Conservation (phyloP, 2,113 vertebrate genomes). For the Rattus rattus region DNA sequence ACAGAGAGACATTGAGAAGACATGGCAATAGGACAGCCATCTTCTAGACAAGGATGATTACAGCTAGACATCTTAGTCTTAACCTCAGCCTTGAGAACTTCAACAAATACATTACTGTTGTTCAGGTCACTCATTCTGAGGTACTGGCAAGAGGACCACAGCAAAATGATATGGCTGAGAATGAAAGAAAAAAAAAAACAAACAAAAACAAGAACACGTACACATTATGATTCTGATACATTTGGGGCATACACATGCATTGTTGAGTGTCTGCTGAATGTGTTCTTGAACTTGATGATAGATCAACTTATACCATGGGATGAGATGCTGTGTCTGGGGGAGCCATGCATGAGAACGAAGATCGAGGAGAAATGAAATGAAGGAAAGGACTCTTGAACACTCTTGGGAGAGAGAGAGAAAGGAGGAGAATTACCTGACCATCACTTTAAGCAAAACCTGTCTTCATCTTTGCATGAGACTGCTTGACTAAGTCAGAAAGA, state of each 20-base stretch:
- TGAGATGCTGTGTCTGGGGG: neutral
- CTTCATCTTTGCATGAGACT: conserved; percentile 16
- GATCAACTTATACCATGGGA: neutral
- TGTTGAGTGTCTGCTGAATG: neutral
- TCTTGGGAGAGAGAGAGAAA: neutral
- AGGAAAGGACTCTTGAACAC: neutral
- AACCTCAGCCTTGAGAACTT: neutral
- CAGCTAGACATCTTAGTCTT: neutral
- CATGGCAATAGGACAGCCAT: neutral
- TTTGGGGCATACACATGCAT: neutral
- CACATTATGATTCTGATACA: neutral
- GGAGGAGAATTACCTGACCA: neutral
- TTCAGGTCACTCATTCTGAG: neutral
- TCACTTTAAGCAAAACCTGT: neutral
- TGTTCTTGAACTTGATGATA: neutral
- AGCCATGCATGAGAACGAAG: neutral
- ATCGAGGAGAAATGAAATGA: neutral
- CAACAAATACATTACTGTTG: neutral
- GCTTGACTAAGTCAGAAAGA: conserved; percentile 16
- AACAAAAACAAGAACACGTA: neutral
- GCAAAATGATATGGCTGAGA: neutral
- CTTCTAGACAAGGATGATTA: neutral
- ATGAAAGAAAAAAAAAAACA: neutral
- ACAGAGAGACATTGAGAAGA: neutral
- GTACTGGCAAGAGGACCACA: neutral